A percentile compares a stretch with the other conserved stretches of the same genome.
These are phyloP conservation scores for Yponomeuta sedellus DNA, from an alignment of 2,888 invertebrate species.

Conservation along the genomic window DNA sequence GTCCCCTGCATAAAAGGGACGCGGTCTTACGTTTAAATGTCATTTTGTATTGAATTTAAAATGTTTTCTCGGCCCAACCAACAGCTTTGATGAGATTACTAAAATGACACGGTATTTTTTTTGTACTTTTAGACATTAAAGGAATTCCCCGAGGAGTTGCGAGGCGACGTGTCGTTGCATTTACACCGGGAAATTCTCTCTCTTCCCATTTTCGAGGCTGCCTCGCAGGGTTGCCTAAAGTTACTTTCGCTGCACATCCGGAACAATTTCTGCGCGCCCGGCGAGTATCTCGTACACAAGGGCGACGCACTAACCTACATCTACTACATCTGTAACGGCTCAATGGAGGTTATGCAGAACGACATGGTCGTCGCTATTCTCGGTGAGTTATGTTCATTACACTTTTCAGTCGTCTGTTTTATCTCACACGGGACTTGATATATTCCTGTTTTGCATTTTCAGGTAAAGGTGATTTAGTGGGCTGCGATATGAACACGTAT, in stretches of 20 bases:
- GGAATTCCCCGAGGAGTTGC: conserved; percentile 96
- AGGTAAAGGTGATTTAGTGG: conserved; percentile 98
- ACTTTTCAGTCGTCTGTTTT: conserved; percentile 2
- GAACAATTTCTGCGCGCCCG: conserved; percentile 96
- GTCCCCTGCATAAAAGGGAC: background rate
- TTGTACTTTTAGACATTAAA: conserved; percentile 85
- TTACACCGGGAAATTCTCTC: conserved; percentile 95
- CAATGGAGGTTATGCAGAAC: conserved; percentile 97
- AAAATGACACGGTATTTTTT: conserved; percentile 4
- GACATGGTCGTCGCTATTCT: conserved; percentile 98
- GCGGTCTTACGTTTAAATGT: background rate
- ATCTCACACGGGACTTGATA: background rate
- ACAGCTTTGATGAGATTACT: background rate
- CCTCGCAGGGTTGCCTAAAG: conserved; percentile 96
- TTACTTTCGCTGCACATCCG: conserved; percentile 93
- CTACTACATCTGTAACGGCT: conserved; percentile 97
- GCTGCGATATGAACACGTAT: conserved; percentile 92
- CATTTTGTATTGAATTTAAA: background rate
- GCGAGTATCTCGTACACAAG: conserved; percentile 95
- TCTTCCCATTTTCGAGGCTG: conserved; percentile 94
- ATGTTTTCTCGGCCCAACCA: background rate
- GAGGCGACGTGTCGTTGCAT: conserved; percentile 97
- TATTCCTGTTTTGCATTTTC: conserved; percentile 25
- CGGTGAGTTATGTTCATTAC: conserved; percentile 77
- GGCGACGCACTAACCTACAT: conserved; percentile 96